Base-by-base conservation (phyloP, 2,888 invertebrate genomes). In the Eupeodes luniger region DNA sequence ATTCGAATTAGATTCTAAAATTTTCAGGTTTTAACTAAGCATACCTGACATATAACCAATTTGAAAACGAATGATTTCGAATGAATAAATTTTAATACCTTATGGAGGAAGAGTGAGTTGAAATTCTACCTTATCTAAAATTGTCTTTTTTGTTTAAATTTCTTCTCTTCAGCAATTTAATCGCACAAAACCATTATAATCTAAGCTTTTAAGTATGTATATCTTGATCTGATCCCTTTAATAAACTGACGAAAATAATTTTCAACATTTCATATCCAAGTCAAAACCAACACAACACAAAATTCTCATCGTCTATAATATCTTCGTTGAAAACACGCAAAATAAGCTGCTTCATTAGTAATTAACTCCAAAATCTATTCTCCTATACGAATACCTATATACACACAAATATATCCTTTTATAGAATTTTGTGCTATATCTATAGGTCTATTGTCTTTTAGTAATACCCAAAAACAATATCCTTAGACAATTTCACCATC, bases 331-430 rank as follows among this genome's bases (percentile, higher is more conserved):
- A 40, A 44, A 57, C 70, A 72, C 44, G 36, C 69, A 19, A 40
- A 12, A 14, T 57, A 72, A 44, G 49, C 66, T 53, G 27, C 34
- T 34, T 72, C n/a, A 27, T 19, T 57, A 19, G 44, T 57, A 57
- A 72, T 72, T 72, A 57, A 72, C 40, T 72, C 44, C 72, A 34
- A 40, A 59, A 47, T 44, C 27, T 49, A 57, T 57, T 36, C 36
- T 49, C 47, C 64, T 47, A 12, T 9, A 10, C 2, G 27, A 27
- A 3, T 27, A 27, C 27, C 27, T 27, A 27, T 3, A 27, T 27
- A 27, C 27, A 27, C 2, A 27, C 27, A 2, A 27, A 27, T 27
- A 27, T 27, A 27, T 27, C 27, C 27, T 27, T 27, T 27, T 27
- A 27, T 27, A 27, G 19, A n/a, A 69, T 55, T 44, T 5, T 12